Base-by-base conservation (phyloP, 1,140 invertebrate species). In the Anastrepha obliqua region DNA sequence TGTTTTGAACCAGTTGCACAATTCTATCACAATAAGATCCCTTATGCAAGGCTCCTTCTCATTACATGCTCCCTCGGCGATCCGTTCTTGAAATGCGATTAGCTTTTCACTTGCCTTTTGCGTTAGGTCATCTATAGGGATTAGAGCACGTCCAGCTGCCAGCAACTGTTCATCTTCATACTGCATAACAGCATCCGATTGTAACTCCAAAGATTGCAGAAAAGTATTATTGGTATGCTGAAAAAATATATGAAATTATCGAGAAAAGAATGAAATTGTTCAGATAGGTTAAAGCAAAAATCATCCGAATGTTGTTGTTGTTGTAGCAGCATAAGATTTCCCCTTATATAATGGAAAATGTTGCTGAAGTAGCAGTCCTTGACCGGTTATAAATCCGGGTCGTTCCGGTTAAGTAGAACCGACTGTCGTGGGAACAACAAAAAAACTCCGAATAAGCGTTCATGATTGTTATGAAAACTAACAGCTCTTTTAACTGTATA, bases 1-100 rank as follows among this genome's bases (percentile, higher is more conserved):
- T 78, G 95, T 94, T 93, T 99, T 99, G 91, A 99, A 99, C 98
- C 98, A 99, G 39, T 94, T 93, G 13, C 98, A 89, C 51, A 99
- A 91, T 93, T 98, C 97, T 8, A 96, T 91, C 0, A 99, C 91
- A 1, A 98, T 90, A 13, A 97, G 95, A 93, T 98, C 97, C 88
- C 96, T 94, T 81, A 96, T 94, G 11, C 94, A 93, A 78, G 96
- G 94, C 81, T 95, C 94, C 17, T 93, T 88, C 2, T 47, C 42
- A 3, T 65, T 88, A 90, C 88, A 89, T 47, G 87, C 86, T 11
- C 90, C 89, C 78, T 90, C 87, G 15, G 91, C 94, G 15, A 95
- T 94, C 88, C 94, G 93, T 91, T 93, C 95, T 92, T 97, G 96
- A 20, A 96, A 90, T 8, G 93, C 92, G 89, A 96, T 93, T 17